Evolutionary conservation across 2,113 vertebrate genomes (phyloP).

Genomic region (Corythoichthys intestinalis): DNA sequence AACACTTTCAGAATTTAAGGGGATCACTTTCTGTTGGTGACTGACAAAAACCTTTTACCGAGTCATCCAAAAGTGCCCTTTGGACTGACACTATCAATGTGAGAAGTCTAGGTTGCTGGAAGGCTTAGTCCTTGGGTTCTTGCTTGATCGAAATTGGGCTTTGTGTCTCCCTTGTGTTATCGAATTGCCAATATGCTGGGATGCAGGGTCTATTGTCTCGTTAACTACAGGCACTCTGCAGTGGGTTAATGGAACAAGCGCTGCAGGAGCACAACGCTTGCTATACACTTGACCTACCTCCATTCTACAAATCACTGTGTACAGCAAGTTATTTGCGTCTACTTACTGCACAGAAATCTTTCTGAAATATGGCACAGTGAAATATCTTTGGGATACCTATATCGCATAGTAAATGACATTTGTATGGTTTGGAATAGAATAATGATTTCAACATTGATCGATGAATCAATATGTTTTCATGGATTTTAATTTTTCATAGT

Average conservation of each 20-base stretch:
- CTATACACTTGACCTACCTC: constrained; percentile 25
- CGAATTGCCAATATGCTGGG: constrained; percentile 28
- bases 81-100: constrained; percentile 22
- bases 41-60: constrained; percentile 4
- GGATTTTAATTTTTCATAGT: neutral
- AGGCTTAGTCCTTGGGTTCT: constrained; percentile 17
- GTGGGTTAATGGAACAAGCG: constrained; percentile 49
- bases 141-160: constrained; percentile 36
- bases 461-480: neutral
- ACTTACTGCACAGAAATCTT: constrained; percentile 5
- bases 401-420: neutral
- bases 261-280: constrained; percentile 12
- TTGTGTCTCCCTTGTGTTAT: constrained; percentile 39
- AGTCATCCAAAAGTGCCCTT: constrained; percentile 5
- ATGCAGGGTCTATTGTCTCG: constrained; percentile 43
- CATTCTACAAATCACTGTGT: constrained; percentile 8
- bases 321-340: constrained; percentile 5
- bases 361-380: neutral
- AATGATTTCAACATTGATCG: neutral
- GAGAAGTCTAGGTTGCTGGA: constrained; percentile 28
- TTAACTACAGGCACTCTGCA: constrained; percentile 29
- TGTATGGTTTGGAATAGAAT: neutral
- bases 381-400: neutral
- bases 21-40: neutral
- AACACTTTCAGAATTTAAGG: neutral